Evolutionary conservation across 2,113 vertebrate species (phyloP).

Genomic region (Leucopsar rothschildi): DNA sequence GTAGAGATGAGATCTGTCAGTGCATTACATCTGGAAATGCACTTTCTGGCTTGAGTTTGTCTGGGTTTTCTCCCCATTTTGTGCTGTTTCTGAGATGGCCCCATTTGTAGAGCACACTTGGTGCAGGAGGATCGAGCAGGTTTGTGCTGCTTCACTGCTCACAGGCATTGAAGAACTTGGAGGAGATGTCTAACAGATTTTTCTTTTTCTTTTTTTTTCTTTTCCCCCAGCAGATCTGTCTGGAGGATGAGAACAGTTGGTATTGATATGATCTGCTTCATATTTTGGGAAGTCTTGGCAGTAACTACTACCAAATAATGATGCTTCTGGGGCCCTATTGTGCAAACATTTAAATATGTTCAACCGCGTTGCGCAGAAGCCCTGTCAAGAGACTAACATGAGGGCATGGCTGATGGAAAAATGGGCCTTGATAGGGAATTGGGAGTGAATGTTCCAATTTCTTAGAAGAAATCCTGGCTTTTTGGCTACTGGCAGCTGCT

Average conservation of each 20-base stretch:
- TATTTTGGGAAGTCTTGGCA: slow-evolving; percentile 56
- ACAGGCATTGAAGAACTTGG: background rate
- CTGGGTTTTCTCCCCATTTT: slow-evolving; percentile 21
- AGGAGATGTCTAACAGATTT: slow-evolving; percentile 47
- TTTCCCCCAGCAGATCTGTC: background rate
- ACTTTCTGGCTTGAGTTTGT: background rate
- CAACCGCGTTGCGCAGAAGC: background rate
- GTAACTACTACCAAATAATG: slow-evolving; percentile 31
- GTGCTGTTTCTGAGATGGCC: background rate
- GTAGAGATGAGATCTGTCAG: slow-evolving; percentile 14
- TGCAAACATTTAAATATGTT: slow-evolving; percentile 43
- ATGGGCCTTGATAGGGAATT: background rate
- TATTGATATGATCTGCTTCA: slow-evolving; percentile 48
- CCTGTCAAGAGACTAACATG: background rate
- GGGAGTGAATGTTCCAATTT: background rate
- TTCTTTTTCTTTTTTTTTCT: background rate
- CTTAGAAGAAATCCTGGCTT: background rate
- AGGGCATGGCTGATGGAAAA: background rate
- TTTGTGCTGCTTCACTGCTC: slow-evolving; percentile 17
- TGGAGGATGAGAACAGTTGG: slow-evolving; percentile 45
- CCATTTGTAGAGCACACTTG: accelerated
- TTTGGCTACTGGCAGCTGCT: background rate
- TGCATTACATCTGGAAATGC: slow-evolving; percentile 21
- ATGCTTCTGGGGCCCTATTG: slow-evolving; percentile 10
- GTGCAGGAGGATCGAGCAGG: background rate